Conservation (phyloP, 2,888 invertebrate genomes). For the Oscheius sp. region DNA sequence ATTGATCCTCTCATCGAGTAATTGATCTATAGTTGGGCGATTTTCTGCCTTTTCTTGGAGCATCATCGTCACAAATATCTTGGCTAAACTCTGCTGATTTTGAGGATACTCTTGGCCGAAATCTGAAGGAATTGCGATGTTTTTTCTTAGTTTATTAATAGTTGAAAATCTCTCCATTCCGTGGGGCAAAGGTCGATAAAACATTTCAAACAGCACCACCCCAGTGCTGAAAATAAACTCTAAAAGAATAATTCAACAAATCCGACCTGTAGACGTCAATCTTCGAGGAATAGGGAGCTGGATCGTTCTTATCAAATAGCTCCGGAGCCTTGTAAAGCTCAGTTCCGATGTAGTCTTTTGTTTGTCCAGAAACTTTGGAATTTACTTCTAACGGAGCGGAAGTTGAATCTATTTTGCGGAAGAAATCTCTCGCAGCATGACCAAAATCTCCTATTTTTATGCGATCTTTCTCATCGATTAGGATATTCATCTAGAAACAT, state of each 20-base stretch:
- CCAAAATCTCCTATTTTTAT: constrained; percentile 99
- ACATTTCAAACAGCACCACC: constrained; percentile 80
- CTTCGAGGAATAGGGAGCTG: constrained; percentile 70
- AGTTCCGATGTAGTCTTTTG: constrained; percentile 85
- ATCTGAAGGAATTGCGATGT: constrained; percentile 17
- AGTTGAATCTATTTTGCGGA: constrained; percentile 18
- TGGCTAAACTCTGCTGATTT: constrained; percentile 10
- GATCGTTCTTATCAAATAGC: constrained; percentile 73
- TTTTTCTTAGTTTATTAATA: constrained; percentile 72
- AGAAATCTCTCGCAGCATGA: constrained; percentile 76
- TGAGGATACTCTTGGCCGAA: not conserved
- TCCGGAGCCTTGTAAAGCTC: constrained; percentile 95
- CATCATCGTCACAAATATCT: constrained; percentile 48
- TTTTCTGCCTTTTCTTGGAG: constrained; percentile 41
- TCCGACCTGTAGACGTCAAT: constrained; percentile 85
- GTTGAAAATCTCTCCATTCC: constrained; percentile 88
- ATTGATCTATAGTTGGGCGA: constrained; percentile 50
- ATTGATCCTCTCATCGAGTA: constrained; percentile 52
- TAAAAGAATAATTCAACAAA: no score
- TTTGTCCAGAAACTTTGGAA: constrained; percentile 32
- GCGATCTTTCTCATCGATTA: constrained; percentile 87
- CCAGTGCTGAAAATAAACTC: no score
- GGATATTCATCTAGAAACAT: constrained; percentile 88
- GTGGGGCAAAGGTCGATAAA: constrained; percentile 83
- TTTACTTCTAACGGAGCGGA: not conserved